Evolutionary conservation across 2,113 vertebrate species (phyloP), one percentile per base, ranked within the genome.

Genomic region (Urocolius indicus): DNA sequence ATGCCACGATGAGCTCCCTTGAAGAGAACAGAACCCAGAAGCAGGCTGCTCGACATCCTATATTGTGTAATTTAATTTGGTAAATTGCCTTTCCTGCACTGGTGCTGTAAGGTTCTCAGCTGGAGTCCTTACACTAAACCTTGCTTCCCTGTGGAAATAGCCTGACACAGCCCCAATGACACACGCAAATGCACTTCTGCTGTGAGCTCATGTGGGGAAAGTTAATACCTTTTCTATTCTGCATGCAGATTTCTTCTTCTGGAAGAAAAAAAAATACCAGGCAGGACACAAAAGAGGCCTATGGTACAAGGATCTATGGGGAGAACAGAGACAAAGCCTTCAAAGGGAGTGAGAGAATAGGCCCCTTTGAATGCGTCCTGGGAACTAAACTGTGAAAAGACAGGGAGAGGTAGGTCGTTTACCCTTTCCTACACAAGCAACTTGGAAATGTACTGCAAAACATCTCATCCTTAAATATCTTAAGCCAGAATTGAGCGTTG

Each of bases 1-100:
- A 58, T 67, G 49, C 90, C 94, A 75, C 1, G 8, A 84, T 61
- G 74, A 96, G 96, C 90, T 93, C 61, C 83, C 83, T 97, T 89
- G 65, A 17, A 77, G 89, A 94, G 34, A 80, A 45, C 72, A 91
- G 87, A 93, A 87, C 55, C 71, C 80, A 72, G 75, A 93, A 87
- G 84, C 43, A 84, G 95, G 68, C 89, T 92, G 95, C 85, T 68
- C 29, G 1, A 45, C 86, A 83, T 90, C 94, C 87, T 90, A 88
- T 90, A 93, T 49, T 65, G 69, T 88, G 84, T 74, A 94, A 71
- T 97, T 97, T 96, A 77, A 97, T 97, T 96, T 97, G 66, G 74
- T 78, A 94, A 92, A 93, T 78, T 96, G 72, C 72, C 72, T 89
- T 83, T 77, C 91, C 78, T 86, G 73, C 82, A 91, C 58, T 38